phyloP scores from a whole-genome alignment of 2,888 invertebrate species.

The Sinhomidia bicolor region DNA sequence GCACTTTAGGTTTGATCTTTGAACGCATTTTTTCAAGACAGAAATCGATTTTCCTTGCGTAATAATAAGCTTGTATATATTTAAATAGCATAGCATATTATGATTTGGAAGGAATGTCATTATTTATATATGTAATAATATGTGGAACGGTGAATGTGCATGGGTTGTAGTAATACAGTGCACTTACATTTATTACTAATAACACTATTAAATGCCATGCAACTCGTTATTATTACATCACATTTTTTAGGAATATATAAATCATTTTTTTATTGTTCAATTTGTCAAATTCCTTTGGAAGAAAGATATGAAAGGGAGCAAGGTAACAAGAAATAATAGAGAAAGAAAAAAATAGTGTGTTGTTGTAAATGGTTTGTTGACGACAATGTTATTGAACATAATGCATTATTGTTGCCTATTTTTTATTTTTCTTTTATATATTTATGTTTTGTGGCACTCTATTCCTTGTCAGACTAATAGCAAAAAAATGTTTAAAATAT shows the following conservation, averaged over 20 bases:
- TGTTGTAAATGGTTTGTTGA: neutral
- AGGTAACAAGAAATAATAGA: constrained; percentile 26
- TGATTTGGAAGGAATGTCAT: neutral
- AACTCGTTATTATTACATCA: constrained; percentile 39
- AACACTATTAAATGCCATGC: neutral
- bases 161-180: neutral
- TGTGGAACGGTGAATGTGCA: neutral
- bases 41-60: constrained; percentile 14
- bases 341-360: neutral
- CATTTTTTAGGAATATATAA: constrained; percentile 1
- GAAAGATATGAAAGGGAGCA: constrained; percentile 52
- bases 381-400: neutral
- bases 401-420: neutral
- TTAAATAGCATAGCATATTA: too few species aligned
- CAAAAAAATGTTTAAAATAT: too few species aligned
- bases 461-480: too few species aligned
- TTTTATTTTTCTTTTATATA: too few species aligned
- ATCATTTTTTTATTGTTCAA: constrained; percentile 46
- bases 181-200: neutral
- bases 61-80: neutral
- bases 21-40: neutral
- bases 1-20: too few species aligned
- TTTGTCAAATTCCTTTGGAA: constrained; percentile 22
- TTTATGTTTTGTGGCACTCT: too few species aligned
- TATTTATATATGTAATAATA: neutral